Evolutionary conservation across 2,113 vertebrate genomes (phyloP).

Genomic region (Diphyllodes magnificus): DNA sequence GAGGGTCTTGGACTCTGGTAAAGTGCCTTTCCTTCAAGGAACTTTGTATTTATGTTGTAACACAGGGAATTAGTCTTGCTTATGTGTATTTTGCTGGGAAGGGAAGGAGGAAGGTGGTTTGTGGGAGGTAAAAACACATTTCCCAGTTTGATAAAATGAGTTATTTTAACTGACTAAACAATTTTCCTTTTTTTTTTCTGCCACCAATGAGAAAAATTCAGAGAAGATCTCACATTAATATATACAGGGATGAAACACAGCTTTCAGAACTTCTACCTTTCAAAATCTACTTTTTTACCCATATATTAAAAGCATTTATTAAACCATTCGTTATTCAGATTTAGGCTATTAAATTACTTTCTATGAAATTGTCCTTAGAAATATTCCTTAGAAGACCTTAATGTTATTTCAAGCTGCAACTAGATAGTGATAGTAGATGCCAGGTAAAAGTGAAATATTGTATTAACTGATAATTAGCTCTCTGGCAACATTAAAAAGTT

Average conservation of each 20-base stretch:
- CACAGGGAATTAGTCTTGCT: background rate
- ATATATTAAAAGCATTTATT: background rate
- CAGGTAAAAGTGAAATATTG: background rate
- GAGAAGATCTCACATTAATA: background rate
- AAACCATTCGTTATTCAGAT: background rate
- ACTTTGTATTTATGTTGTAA: background rate
- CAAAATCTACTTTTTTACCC: background rate
- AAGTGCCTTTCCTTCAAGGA: background rate
- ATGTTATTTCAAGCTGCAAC: background rate
- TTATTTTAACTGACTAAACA: background rate
- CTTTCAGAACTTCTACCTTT: background rate
- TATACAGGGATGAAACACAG: background rate
- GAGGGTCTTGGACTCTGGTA: background rate
- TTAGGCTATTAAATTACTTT: background rate
- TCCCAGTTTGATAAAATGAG: background rate
- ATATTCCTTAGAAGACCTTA: background rate
- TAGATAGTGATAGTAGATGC: background rate
- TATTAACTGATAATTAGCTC: background rate
- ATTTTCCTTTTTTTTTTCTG: background rate
- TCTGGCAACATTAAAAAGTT: background rate
- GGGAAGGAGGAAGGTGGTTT: background rate
- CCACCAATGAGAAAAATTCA: background rate
- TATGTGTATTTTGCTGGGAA: background rate
- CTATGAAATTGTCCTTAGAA: background rate
- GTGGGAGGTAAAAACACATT: background rate